Base-by-base conservation (phyloP, 2,888 invertebrate genomes). In the Drosophila parthenogenetica region DNA sequence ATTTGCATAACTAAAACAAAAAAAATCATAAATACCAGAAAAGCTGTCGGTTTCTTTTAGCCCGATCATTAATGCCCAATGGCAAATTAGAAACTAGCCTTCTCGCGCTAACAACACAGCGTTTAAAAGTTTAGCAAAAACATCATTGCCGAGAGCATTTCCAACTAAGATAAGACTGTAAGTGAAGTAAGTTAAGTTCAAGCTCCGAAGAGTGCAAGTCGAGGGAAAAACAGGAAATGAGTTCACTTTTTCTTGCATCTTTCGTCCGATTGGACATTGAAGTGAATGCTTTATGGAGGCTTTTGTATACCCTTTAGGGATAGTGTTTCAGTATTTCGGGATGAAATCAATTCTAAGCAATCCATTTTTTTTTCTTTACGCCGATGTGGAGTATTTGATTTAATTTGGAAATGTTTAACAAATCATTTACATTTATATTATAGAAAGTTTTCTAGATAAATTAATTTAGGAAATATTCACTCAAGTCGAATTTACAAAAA, bases 221-320 rank as follows among this genome's bases (percentile, higher is more conserved):
- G 13, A 62, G 19, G 29, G 29, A 19, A 53, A 84, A 81, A 81
- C 81, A 81, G 81, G 86, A 82, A 82, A 82, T 82, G 70, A 80
- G 77, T 70, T 74, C 79, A 65, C 71, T 74, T 81, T 83, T 79
- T 79, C 62, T 73, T 81, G 81, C 79, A 84, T 73, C 69, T 70
- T 79, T 81, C 62, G 79, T 79, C 69, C 66, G 72, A 67, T 78
- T 80, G 69, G 66, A 54, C 67, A 78, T 51, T 78, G 67, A 76
- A 81, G 48, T 40, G 61, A 60, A 53, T 29, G 25, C 54, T 49
- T 51, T 39, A 35, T 40, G 32, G 16, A 3, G 8, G 13, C 13
- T 58, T 29, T 32, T 51, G 22, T 70, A 72, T 48, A 22, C 50
- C 16, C 32, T 54, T 13, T 43, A 43, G 29, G 25, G 11, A 11